Evolutionary conservation across 2,888 invertebrate species (phyloP), one percentile per base, ranked within the genome.

Genomic region (Cyaniris semiargus): DNA sequence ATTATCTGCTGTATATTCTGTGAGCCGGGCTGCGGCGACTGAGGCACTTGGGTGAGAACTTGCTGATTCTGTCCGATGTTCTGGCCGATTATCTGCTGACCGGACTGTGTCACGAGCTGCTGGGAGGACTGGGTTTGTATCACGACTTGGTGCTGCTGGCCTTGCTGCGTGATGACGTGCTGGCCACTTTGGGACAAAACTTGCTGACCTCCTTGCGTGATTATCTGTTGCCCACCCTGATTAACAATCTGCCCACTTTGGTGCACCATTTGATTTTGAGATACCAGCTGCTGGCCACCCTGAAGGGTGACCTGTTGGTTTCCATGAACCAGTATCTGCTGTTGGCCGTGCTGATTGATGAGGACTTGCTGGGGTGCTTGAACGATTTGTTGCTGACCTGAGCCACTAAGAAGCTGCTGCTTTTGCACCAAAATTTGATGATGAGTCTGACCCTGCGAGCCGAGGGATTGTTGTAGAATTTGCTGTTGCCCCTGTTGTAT

Each of bases 381-480:
- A 1, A 93, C 91, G 79, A 94, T 89, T 80, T 94, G 94, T 74
- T 94, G 94, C 78, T 94, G 94, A 1, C 95, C 93, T 31, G 94
- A 90, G 70, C 90, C 93, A 83, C 95, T 95, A 3, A 95, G 88
- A 13, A 95, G 91, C 80, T 95, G 96, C 81, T 96, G 96, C 80
- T 95, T 95, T 82, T 94, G 94, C 15, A 94, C 93, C 31, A 94
- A 83, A 82, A 94, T 93, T 82, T 90, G 94, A 84, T 92, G 94
- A 79, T 91, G 93, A 56, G 91, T 87, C 85, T 90, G 95, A 76
- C 89, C 94, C 87, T 95, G 95, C 34, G 93, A 89, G 31, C 93
- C 93, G 87, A 95, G 84, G 83, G 94, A 86, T 81, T 96, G 96
- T 85, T 95, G 95, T 38, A 96, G 91, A 48, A 95, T 92, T 82